Base-by-base conservation (phyloP, 2,797 vertebrate genomes). In the Pangasius larnaudii region DNA sequence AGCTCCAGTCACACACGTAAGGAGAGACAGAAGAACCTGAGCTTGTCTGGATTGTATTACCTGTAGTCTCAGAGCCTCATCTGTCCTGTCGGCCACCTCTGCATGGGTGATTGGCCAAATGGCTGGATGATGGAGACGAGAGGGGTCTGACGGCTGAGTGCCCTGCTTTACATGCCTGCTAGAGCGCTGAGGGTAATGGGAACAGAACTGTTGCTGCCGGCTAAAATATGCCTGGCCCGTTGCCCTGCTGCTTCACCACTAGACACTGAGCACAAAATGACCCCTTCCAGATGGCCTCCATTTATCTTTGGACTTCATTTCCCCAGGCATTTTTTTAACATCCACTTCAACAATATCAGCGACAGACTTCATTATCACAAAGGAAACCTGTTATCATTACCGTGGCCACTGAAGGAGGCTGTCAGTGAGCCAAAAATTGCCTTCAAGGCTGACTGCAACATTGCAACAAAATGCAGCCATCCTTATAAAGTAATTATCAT, bases 341-440 rank as follows among this genome's bases (percentile, higher is more conserved):
- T 90, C 51, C 77, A 90, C 89, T 89, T 90, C 88, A 87, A 90
- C 88, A 86, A 88, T 86, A 71, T 80, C 84, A 24, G 84, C 69
- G 84, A 85, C 89, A 87, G 91, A 88, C 88, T 86, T 90, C 88
- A 84, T 91, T 89, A 91, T 89, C 87, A 86, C 89, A 84, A 86
- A 81, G 5, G 89, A 89, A 82, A 84, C 87, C 87, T 74, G 85
- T 87, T 77, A 87, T 91, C 88, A 86, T 89, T 89, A 90, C 88
- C 86, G 39, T 79, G 84, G 83, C 77, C 83, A 84, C 69, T 49
- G 78, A 79, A 85, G 39, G 51, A 86, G 77, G 65, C n/a, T 75
- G 69, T 83, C 58, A 53, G 46, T 58, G 59, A 77, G 42, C 22
- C 22, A 36, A 33, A 86, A 82, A 85, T 85, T 88, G 61, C 61